A percentile compares a stretch with the other conserved stretches of the same genome.
These are phyloP conservation scores for Galeopterus variegatus DNA, from an alignment of 2,113 vertebrate genomes.

Conservation along the genomic window DNA sequence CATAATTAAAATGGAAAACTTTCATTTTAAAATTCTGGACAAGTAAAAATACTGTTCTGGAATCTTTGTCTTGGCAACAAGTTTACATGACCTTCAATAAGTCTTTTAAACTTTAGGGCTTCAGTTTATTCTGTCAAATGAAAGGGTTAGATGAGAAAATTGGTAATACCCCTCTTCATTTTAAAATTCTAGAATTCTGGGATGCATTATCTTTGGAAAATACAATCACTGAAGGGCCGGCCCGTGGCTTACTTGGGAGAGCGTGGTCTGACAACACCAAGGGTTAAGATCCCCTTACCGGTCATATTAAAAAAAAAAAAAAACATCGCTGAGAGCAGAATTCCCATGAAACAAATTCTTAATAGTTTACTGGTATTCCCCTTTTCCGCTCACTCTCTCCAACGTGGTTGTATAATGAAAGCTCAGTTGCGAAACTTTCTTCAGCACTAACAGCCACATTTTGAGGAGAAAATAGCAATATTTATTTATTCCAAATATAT, in stretches of 20 bases:
- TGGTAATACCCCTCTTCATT: background rate
- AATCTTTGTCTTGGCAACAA: conserved; percentile 25
- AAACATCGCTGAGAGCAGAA: conserved; percentile 46
- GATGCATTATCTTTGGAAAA: conserved; percentile 15
- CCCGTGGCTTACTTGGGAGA: no score
- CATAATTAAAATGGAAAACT: conserved; percentile 51
- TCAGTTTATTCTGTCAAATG: conserved; percentile 59
- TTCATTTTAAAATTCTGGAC: conserved; percentile 34
- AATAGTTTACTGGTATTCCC: background rate
- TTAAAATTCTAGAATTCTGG: conserved; percentile 52
- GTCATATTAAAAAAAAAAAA: no score
- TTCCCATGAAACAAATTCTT: conserved; percentile 25
- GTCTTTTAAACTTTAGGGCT: conserved; percentile 37
- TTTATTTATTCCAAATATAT: conserved; percentile 35
- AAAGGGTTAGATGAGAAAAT: background rate
- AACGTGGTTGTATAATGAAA: conserved; percentile 47
- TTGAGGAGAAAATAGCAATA: conserved; percentile 60
- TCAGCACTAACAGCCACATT: background rate
- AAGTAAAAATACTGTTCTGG: conserved; percentile 32
- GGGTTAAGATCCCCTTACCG: no score
- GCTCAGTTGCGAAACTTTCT: background rate
- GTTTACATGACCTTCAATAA: background rate
- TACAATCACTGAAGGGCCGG: no score
- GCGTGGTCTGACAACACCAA: no score
- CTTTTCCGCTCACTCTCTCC: background rate